Conservation (phyloP, 1,140 invertebrate species). For the Euura saliciscinereae region DNA sequence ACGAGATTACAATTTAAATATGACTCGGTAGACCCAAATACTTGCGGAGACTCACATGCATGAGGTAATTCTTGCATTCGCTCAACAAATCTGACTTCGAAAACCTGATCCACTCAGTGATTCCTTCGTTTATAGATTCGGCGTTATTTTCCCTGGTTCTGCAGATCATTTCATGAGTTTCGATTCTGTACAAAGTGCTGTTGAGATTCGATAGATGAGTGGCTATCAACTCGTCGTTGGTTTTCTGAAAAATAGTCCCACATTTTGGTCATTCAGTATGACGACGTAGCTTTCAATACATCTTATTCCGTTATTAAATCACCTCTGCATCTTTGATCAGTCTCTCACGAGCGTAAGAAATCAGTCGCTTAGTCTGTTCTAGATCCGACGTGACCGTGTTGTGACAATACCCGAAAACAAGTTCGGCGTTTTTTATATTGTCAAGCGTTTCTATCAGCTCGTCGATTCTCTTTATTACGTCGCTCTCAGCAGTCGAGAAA, state of each 20-base stretch:
- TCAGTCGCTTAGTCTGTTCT: conserved; percentile 37
- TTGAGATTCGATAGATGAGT: conserved; percentile 33
- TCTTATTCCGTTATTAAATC: conserved; percentile 12
- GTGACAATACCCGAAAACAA: conserved; percentile 50
- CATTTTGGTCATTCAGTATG: background rate
- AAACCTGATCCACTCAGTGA: conserved; percentile 48
- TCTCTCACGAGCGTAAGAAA: conserved; percentile 43
- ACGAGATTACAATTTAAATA: background rate
- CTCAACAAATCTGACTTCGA: conserved; percentile 41
- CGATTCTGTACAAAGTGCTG: conserved; percentile 40
- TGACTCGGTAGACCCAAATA: too few relatives aligned
- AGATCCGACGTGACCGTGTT: conserved; percentile 44
- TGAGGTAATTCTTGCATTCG: conserved; percentile 40
- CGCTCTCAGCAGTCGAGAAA: conserved; percentile 35
- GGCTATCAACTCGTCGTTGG: conserved; percentile 17
- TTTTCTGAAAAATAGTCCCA: conserved; percentile 6
- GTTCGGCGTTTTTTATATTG: conserved; percentile 45
- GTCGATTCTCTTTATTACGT: conserved; percentile 28
- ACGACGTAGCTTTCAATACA: conserved; percentile 1
- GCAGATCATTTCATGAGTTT: conserved; percentile 47
- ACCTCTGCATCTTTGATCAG: conserved; percentile 37
- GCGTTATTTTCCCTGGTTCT: conserved; percentile 15
- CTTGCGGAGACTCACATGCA: conserved; percentile 31
- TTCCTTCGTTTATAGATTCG: conserved; percentile 20
- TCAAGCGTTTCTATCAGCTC: conserved; percentile 37